Evolutionary conservation across 2,888 invertebrate species (phyloP).

Genomic region (Petrophora chlorosata): DNA sequence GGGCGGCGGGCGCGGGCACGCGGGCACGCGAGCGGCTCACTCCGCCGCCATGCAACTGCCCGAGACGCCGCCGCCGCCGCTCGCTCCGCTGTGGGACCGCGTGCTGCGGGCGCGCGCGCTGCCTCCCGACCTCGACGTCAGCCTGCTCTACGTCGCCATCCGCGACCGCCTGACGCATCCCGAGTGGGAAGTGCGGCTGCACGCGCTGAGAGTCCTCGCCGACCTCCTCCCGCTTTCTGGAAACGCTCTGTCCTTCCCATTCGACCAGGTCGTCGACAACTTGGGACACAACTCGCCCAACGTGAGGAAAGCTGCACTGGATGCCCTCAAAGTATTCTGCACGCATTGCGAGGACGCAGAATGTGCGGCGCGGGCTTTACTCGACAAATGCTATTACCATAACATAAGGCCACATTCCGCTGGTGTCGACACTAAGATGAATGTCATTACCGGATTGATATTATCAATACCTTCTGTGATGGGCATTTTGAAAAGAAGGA

Average conservation of each 20-base stretch:
- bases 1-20: conserved; percentile 76
- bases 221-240: conserved; percentile 91
- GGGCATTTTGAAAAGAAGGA: conserved; percentile 79
- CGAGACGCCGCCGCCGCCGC: conserved; percentile 76
- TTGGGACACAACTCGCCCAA: conserved; percentile 92
- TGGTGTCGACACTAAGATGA: conserved; percentile 77
- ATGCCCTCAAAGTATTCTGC: conserved; percentile 89
- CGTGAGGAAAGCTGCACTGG: conserved; percentile 90
- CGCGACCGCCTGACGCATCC: conserved; percentile 89
- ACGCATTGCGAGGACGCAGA: conserved; percentile 87
- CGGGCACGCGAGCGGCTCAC: conserved; percentile 54
- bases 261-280: conserved; percentile 90
- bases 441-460: conserved; percentile 86
- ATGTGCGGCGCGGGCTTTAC: conserved; percentile 85
- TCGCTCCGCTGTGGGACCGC: conserved; percentile 92
- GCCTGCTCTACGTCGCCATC: conserved; percentile 87
- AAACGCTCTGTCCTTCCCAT: conserved; percentile 87
- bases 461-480: conserved; percentile 86
- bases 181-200: conserved; percentile 93
- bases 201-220: conserved; percentile 90
- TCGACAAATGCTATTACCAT: conserved; percentile 86
- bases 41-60: conserved; percentile 75
- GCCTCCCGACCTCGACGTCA: conserved; percentile 87
- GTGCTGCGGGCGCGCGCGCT: conserved; percentile 89
- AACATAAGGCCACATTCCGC: conserved; percentile 80